Percentiles rank a stretch among this genome's conserved stretches.
Evolutionary conservation across 2,888 invertebrate species (phyloP).

Genomic region (Portevinia maculata): DNA sequence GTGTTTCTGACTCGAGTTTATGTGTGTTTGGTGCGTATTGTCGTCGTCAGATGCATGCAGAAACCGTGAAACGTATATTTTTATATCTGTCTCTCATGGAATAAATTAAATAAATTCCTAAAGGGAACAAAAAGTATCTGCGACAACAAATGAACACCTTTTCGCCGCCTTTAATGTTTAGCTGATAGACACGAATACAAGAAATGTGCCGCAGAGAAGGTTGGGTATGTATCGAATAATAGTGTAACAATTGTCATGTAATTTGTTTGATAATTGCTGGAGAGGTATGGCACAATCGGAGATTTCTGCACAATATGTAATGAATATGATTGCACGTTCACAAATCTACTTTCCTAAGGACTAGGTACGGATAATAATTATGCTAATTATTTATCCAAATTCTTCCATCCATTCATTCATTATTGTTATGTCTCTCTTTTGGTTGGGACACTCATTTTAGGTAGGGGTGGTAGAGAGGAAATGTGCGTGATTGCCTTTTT

Average conservation of each 20-base stretch:
- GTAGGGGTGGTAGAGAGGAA: background rate
- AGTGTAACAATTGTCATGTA: slow-evolving; percentile 17
- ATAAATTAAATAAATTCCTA: slow-evolving; percentile 58
- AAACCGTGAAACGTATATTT: slow-evolving; percentile 34
- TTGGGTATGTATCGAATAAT: slow-evolving; percentile 7
- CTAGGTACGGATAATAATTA: slow-evolving; percentile 23
- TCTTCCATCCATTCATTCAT: slow-evolving; percentile 34
- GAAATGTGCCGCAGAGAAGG: slow-evolving; percentile 9
- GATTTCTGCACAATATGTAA: slow-evolving; percentile 8
- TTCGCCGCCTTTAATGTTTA: slow-evolving; percentile 49
- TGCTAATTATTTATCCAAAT: slow-evolving; percentile 47
- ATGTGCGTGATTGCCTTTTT: slow-evolving; percentile 14
- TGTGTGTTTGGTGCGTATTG: slow-evolving; percentile 11
- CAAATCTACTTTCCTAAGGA: slow-evolving; percentile 6
- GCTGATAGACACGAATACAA: slow-evolving; percentile 33
- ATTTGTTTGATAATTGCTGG: slow-evolving; percentile 34
- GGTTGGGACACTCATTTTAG: background rate
- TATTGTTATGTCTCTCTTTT: slow-evolving; percentile 29
- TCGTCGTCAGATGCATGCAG: slow-evolving; percentile 46
- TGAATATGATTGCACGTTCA: background rate
- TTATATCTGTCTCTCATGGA: slow-evolving; percentile 58
- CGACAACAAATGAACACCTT: slow-evolving; percentile 54
- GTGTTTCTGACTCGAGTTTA: slow-evolving; percentile 10
- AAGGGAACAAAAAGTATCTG: slow-evolving; percentile 39
- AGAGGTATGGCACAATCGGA: slow-evolving; percentile 19